Conservation (phyloP, 2,797 vertebrate genomes). For the Smutsia gigantea region DNA sequence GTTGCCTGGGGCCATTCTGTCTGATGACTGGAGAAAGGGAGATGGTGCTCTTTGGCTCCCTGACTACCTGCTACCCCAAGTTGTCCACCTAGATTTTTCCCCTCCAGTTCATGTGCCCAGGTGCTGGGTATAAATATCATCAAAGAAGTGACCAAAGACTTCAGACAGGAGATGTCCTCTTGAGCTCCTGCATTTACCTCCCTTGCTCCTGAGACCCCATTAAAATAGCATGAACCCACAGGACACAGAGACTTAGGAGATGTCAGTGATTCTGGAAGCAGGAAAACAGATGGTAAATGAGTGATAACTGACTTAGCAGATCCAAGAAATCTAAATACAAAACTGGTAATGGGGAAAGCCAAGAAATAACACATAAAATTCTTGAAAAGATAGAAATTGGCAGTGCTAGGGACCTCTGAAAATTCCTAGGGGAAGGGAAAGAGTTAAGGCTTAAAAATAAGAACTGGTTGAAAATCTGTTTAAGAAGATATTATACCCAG, state of each 20-base stretch:
- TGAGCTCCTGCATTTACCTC: neutral
- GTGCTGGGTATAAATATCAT: neutral
- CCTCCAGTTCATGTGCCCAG: neutral
- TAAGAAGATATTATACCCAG: neutral
- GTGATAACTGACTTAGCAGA: neutral
- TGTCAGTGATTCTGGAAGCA: neutral
- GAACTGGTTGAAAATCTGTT: neutral
- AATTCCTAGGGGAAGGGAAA: neutral
- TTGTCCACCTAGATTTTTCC: neutral
- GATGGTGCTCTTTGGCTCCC: neutral
- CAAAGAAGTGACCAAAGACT: neutral
- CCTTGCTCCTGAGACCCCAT: neutral
- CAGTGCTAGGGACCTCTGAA: neutral
- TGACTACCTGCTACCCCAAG: neutral
- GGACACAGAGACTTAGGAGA: neutral
- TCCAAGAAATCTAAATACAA: constrained; percentile 14
- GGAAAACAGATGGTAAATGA: neutral
- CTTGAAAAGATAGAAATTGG: neutral
- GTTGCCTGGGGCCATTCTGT: neutral
- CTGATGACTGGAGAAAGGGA: neutral
- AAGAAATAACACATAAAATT: constrained; percentile 24
- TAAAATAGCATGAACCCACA: neutral
- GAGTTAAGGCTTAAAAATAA: neutral
- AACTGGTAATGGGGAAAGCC: neutral
- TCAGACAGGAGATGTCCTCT: neutral